Evolutionary conservation across 2,888 invertebrate genomes (phyloP), one percentile per base, ranked within the genome.

Genomic region (Orchestes rusci): DNA sequence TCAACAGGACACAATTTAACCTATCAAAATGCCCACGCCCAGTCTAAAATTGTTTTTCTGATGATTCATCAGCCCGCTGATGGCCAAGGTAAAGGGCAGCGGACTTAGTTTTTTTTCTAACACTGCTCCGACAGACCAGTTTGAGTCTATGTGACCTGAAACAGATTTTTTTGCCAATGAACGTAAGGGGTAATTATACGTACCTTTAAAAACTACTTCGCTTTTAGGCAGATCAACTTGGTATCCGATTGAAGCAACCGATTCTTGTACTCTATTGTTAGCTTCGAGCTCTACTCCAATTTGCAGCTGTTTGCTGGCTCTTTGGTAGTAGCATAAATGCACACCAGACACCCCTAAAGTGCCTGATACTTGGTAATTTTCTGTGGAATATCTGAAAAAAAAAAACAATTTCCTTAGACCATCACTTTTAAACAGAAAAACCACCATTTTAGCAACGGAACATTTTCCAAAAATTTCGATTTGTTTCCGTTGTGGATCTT

Each of bases 251-350:
- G 93, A 87, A 43, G 91, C 91, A 3, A 86, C 82, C 1, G 92
- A 86, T 69, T 96, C 94, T 70, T 89, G 88, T 68, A 90, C 81
- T 59, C 91, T 76, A 62, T 89, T 78, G 64, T 89, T 93, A 4
- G 94, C 88, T 70, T 96, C 95, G 58, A 96, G 77, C 69, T 99
- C 97, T 0, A 93, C 92, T 39, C 96, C 97, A 55, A 97, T 73
- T 74, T 91, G 82, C 51, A 92, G 70, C 63, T 93, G 90, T 65
- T 91, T 90, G 67, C 87, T 91, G 57, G 91, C 88, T 70, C 84
- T 90, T 63, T 94, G 95, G 71, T 93, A 92, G 70, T 91, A 97
- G 67, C 93, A 94, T 41, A 91, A 63, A 64, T 96, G 94, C 53
- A 89, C 71, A 28, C 87, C 89, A 12, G 84, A 79, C 2, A 83